Evolutionary conservation across 2,888 invertebrate genomes (phyloP).

Genomic region (Chymomyza caudatula): DNA sequence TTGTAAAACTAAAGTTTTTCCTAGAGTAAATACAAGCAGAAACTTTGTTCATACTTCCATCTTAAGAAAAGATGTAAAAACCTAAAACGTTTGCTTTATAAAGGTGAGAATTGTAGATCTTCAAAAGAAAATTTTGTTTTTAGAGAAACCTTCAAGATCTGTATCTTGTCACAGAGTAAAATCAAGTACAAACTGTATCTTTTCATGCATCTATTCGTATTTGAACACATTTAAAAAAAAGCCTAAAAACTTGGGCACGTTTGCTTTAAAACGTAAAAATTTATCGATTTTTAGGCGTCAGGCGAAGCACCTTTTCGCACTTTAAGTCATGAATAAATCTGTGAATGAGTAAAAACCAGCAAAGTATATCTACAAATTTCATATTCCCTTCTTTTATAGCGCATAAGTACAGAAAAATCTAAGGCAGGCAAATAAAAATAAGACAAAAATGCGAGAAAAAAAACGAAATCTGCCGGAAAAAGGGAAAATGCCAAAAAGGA

Average conservation of each 20-base stretch:
- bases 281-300: slow-evolving; percentile 9
- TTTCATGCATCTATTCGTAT: no score
- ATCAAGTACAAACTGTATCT: no score
- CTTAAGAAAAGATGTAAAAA: no score
- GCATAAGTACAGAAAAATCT: slow-evolving; percentile 63
- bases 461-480: slow-evolving; percentile 10
- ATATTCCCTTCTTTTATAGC: slow-evolving; percentile 55
- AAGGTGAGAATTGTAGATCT: no score
- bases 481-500: slow-evolving; percentile 32
- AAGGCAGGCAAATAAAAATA: slow-evolving; percentile 49
- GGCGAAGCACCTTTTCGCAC: neutral
- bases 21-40: no score
- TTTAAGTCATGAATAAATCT: slow-evolving; percentile 54
- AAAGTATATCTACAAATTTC: slow-evolving; percentile 27
- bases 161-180: no score
- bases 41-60: no score
- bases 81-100: no score
- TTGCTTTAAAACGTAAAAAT: slow-evolving; percentile 6
- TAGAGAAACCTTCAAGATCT: no score
- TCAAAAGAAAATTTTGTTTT: no score
- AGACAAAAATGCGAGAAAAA: slow-evolving; percentile 37
- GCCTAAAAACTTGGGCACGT: slow-evolving; percentile 5
- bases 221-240: no score
- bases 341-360: slow-evolving; percentile 20
- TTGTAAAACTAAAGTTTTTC: no score